Evolutionary conservation across 1,140 invertebrate species (phyloP), one percentile per base, ranked within the genome.

Genomic region (Centruroides sculpturatus): DNA sequence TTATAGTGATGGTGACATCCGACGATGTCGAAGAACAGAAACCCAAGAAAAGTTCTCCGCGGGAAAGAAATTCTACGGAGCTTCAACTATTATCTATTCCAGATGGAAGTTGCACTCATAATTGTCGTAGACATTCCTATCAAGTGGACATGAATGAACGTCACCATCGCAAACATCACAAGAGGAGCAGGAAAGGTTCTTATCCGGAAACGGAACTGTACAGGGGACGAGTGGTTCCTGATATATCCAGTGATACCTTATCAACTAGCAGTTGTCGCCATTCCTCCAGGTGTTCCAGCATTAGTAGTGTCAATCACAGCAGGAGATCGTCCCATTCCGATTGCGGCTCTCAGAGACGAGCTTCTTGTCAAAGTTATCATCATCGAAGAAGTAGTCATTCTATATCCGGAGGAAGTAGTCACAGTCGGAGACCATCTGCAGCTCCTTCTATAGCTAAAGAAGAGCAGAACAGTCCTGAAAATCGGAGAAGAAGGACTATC

Each of bases 281-380:
- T 35, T 62, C 57, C 53, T 55, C 52, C 10, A 57, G 61, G 9
- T 35, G 61, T 4, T 62, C 61, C 11, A 62, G 61, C 49, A 59
- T 50, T 53, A 55, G 57, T 47, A 57, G 56, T 35, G 55, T 57
- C 34, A 61, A 55, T 9, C 59, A 61, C 47, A 62, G 60, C 36
- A 34, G 61, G 23, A 12, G 61, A 12, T 59, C 57, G 5, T 59
- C 57, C 61, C 46, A 57, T 23, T 57, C 61, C 3, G 59, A 57
- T 12, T 56, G 58, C 47, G 49, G 56, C 5, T 62, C 60, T 52
- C 35, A 62, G 60, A 35, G 56, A 56, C 46, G n/a, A 56, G 6
- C 55, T 53, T 52, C 35, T 52, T 52, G 13, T 52, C 51, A 8
- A 52, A 52, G 35, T 35, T 35, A 23, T 52, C 35, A 23, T 52